Evolutionary conservation across 2,113 vertebrate species (phyloP).

Genomic region (Fregetta grallaria): DNA sequence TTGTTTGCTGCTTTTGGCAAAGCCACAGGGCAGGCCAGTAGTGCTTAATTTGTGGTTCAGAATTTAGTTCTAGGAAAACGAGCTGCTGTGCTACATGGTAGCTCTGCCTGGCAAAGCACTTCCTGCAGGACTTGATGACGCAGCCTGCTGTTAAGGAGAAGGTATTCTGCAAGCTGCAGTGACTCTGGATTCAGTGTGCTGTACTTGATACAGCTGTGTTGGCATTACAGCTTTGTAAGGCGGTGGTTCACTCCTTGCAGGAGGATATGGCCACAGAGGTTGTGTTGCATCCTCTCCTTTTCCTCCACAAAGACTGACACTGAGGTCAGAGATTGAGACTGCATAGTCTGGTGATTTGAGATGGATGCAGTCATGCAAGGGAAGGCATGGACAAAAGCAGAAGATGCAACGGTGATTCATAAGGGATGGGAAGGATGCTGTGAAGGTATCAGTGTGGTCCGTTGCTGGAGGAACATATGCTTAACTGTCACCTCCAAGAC

Average conservation of each 20-base stretch:
- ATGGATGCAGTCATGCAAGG: not conserved
- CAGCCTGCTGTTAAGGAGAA: not conserved
- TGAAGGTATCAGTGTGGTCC: not conserved
- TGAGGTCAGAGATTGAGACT: not conserved
- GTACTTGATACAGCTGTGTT: rapidly evolving
- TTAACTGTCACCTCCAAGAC: not conserved
- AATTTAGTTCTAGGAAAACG: not conserved
- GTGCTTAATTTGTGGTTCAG: not conserved
- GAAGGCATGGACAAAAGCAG: not conserved
- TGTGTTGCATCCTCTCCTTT: not conserved
- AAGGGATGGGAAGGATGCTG: not conserved
- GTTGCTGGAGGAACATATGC: not conserved
- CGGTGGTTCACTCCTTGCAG: not conserved
- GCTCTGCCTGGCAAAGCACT: not conserved
- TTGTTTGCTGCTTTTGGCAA: not conserved
- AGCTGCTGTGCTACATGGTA: not conserved
- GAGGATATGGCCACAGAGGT: not conserved
- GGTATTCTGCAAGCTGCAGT: not conserved
- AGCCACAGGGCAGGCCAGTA: not conserved
- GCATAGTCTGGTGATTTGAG: not conserved
- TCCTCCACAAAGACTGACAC: not conserved
- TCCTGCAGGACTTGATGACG: not conserved
- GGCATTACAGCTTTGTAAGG: not conserved
- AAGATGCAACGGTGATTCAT: not conserved
- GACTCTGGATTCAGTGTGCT: not conserved